These are phyloP conservation scores for Bruchidius siliquastri DNA, from an alignment of 2,888 invertebrate species.

Conservation along the genomic window DNA sequence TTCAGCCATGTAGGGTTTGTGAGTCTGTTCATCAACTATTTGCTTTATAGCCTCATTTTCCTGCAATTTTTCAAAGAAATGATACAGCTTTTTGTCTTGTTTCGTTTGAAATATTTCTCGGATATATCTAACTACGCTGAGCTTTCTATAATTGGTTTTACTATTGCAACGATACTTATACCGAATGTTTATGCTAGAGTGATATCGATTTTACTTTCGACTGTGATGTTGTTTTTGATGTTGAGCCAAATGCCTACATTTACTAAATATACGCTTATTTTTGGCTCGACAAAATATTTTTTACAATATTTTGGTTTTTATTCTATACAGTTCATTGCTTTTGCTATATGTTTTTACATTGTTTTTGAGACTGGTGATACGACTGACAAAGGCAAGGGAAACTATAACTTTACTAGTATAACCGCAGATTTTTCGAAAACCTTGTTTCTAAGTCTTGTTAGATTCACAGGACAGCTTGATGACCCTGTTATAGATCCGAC, in stretches of 20 bases:
- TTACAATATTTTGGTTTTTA: constrained; percentile 29
- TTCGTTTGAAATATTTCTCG: constrained; percentile 19
- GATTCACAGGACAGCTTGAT: constrained; percentile 30
- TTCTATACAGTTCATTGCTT: constrained; percentile 29
- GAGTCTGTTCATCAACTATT: constrained; percentile 3
- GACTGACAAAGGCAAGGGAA: not conserved
- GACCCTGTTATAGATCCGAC: constrained; percentile 23
- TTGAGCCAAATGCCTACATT: constrained; percentile 27
- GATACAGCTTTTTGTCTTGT: constrained; percentile 21
- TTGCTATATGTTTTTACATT: constrained; percentile 30
- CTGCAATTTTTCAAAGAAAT: constrained; percentile 23
- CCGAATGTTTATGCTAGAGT: constrained; percentile 22
- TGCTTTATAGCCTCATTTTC: constrained; percentile 15
- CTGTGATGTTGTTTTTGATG: constrained; percentile 23
- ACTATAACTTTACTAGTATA: not conserved
- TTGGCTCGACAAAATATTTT: constrained; percentile 28
- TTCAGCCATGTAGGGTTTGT: constrained; percentile 11
- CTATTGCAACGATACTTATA: constrained; percentile 11
- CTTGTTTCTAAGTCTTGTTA: constrained; percentile 26
- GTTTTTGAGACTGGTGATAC: constrained; percentile 17
- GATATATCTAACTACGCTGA: constrained; percentile 26
- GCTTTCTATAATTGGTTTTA: constrained; percentile 15
- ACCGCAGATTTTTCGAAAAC: constrained; percentile 18
- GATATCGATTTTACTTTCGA: constrained; percentile 23
- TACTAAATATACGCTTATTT: constrained; percentile 30